Percentiles rank a stretch among this genome's conserved stretches.
Conservation (phyloP, 2,888 invertebrate genomes). For the Drosophila basisetae region DNA sequence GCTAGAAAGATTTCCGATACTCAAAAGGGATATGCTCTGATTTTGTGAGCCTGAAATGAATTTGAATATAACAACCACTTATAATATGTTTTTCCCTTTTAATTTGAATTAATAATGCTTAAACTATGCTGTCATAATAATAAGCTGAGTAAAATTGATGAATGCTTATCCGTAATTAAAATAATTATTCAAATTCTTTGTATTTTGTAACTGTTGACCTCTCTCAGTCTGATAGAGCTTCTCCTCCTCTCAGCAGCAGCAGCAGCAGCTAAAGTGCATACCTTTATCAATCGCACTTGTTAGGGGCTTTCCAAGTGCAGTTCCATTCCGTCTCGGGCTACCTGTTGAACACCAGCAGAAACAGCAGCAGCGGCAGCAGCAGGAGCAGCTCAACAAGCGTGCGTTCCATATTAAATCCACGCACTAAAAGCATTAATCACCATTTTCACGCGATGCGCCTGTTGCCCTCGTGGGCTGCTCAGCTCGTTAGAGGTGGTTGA, state of each 20-base stretch:
- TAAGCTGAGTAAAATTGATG: not conserved
- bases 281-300: conserved; percentile 70
- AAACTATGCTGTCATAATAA: not conserved
- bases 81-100: not conserved
- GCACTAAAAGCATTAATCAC: conserved; percentile 77
- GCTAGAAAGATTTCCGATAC: not conserved
- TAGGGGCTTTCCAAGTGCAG: conserved; percentile 64
- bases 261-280: not conserved
- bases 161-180: not conserved
- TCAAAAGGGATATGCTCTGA: not conserved
- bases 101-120: not conserved
- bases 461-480: conserved; percentile 34
- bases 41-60: not conserved
- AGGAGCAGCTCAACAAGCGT: conserved; percentile 36
- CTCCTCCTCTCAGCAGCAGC: too few relatives aligned
- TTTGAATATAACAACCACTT: not conserved
- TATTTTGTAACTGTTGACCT: conserved; percentile 3
- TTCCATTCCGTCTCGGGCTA: conserved; percentile 57
- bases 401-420: conserved; percentile 75
- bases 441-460: conserved; percentile 75
- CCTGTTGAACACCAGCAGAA: conserved; percentile 41
- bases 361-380: conserved; percentile 2
- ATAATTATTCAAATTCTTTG: not conserved
- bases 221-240: not conserved
- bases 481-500: conserved; percentile 48